Evolutionary conservation across 2,797 vertebrate species (phyloP), one percentile per base, ranked within the genome.

Genomic region (Poliocrania exsul): DNA sequence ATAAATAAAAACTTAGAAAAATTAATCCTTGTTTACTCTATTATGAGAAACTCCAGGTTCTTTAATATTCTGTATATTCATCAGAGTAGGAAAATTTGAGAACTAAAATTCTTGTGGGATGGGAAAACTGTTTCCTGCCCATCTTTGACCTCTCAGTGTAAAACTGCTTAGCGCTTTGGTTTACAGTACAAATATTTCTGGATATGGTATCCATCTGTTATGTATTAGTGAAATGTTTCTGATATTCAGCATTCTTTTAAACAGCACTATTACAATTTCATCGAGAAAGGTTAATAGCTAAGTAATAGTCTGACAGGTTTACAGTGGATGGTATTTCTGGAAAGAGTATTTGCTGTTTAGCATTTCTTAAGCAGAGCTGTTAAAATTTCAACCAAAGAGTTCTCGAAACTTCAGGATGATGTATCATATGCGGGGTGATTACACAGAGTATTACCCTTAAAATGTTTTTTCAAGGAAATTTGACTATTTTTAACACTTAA

Each of bases 101-200:
- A 93, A 84, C 75, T 88, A 84, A 86, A 90, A 92, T 93, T 94
- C 88, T 92, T 96, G 89, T 88, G 82, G 89, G 73, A 93, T 90
- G 80, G 93, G 87, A 96, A 93, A 95, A 96, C 91, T 90, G 86
- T 88, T 96, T 95, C 90, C 90, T 96, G 94, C 92, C 93, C 87
- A 93, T 94, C 91, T 96, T 82, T 96, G 95, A 94, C 85, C 92
- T 92, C 91, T 91, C 42, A 91, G 87, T 92, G 82, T 91, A 96
- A 95, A 95, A 94, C 89, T 92, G 95, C 89, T 92, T 94, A 91
- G 88, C 66, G 8, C 91, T 92, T 92, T 93, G 81, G 91, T 96
- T 96, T 95, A 89, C 89, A 95, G 95, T 88, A 92, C 87, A 95
- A 97, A 94, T 96, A 96, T 97, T 97, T 96, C 93, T 95, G 92